Conservation (phyloP, 2,888 invertebrate species). For the Drosophila villosipedis region DNA sequence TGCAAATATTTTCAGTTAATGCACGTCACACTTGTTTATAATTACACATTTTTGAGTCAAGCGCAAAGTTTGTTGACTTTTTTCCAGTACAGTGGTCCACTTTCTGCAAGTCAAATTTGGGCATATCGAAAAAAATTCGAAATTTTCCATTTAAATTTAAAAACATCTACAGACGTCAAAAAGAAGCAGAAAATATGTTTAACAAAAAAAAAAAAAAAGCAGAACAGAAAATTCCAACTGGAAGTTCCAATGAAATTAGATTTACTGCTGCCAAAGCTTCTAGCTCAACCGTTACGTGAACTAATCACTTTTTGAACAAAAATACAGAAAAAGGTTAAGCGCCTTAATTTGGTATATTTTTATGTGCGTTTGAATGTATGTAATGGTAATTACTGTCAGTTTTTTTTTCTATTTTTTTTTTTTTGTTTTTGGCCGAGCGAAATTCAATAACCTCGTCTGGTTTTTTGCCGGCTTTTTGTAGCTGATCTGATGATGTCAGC, state of each 20-base stretch:
- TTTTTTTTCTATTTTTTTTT: conserved; percentile 12
- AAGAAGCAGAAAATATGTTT: neutral
- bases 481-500: conserved; percentile 69
- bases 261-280: neutral
- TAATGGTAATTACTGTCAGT: conserved; percentile 42
- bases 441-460: conserved; percentile 61
- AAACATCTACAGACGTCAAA: neutral
- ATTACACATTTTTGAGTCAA: conserved; percentile 1
- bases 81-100: neutral
- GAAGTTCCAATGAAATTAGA: neutral
- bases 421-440: conserved; percentile 6
- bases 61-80: conserved; percentile 23
- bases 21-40: neutral
- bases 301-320: conserved; percentile 10
- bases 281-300: conserved; percentile 7
- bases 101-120: too few species aligned
- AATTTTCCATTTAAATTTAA: neutral
- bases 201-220: neutral
- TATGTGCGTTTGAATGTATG: conserved; percentile 17
- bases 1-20: neutral
- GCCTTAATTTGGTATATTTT: conserved; percentile 32
- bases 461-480: conserved; percentile 22
- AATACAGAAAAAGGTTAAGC: conserved; percentile 28
- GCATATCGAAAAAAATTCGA: neutral
- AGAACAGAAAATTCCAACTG: neutral